Conservation (phyloP, 2,888 invertebrate genomes). For the Ashinkailepas kermadecensis region DNA sequence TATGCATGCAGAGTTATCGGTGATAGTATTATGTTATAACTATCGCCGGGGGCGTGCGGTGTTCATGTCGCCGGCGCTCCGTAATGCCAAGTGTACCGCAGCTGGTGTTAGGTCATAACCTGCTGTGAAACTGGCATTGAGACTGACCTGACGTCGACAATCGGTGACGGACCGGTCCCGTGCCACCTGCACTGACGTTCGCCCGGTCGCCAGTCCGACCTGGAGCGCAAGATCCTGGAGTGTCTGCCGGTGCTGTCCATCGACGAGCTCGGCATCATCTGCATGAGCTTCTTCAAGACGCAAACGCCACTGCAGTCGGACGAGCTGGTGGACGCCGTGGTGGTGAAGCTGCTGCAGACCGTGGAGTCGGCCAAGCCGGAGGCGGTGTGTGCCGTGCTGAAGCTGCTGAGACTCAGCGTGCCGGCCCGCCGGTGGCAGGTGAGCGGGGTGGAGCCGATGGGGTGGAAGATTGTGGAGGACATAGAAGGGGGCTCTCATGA, state of each 20-base stretch:
- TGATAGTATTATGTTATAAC: no score
- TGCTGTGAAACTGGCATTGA: no score
- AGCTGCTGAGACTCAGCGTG: constrained; percentile 41
- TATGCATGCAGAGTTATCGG: no score
- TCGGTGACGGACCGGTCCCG: no score
- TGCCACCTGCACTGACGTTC: no score
- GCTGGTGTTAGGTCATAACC: no score
- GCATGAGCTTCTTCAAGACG: constrained; percentile 71
- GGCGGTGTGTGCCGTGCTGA: constrained; percentile 57
- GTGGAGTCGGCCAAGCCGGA: constrained; percentile 55
- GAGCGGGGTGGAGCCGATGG: neutral
- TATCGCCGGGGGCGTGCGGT: no score
- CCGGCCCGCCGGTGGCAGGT: constrained; percentile 25
- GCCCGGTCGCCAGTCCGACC: constrained; percentile 41
- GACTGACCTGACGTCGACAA: no score
- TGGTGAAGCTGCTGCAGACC: constrained; percentile 49
- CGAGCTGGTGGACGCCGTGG: constrained; percentile 48
- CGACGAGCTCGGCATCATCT: constrained; percentile 61
- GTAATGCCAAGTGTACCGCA: no score
- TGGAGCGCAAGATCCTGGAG: constrained; percentile 52
- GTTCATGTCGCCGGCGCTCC: no score
- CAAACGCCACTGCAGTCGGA: constrained; percentile 54
- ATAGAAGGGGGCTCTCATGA: no score
- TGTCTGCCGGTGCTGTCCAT: constrained; percentile 51
- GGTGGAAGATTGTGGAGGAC: no score